Conservation (phyloP, 2,797 vertebrate species). For the Miichthys miiuy region DNA sequence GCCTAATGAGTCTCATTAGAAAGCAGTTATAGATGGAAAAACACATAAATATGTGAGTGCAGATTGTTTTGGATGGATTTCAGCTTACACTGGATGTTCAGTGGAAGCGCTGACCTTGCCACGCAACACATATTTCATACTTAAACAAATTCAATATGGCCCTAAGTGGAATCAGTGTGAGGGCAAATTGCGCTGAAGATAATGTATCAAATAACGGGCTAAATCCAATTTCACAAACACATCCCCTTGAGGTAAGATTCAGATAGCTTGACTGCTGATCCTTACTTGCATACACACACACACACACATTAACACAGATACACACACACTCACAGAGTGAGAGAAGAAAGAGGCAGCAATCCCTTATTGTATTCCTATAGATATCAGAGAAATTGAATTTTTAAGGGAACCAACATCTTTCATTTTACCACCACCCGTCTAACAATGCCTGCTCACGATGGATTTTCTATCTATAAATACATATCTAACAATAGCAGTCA, state of each 20-base stretch:
- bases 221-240: constrained; percentile 72
- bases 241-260: constrained; percentile 57
- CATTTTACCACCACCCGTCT: constrained; percentile 43
- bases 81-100: constrained; percentile 19
- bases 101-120: constrained; percentile 46
- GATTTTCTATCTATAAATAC: constrained; percentile 64
- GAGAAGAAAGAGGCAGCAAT: constrained; percentile 41
- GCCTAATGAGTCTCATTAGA: constrained; percentile 51
- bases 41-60: constrained; percentile 6
- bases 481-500: constrained; percentile 43
- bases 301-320: background rate
- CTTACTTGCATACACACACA: constrained; percentile 4
- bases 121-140: constrained; percentile 56
- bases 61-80: constrained; percentile 37
- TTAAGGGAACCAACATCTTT: constrained; percentile 50
- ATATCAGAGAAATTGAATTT: constrained; percentile 59
- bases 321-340: constrained; percentile 11
- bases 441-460: constrained; percentile 44
- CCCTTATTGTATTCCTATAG: constrained; percentile 58
- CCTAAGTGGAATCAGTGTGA: constrained; percentile 60
- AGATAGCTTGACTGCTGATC: constrained; percentile 51
- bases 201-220: constrained; percentile 62
- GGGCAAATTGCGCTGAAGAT: constrained; percentile 70
- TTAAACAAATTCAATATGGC: constrained; percentile 62
- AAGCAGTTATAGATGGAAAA: constrained; percentile 48